These are phyloP conservation scores for Pteromalus puparum DNA, from an alignment of 1,140 invertebrate genomes.

Conservation along the genomic window DNA sequence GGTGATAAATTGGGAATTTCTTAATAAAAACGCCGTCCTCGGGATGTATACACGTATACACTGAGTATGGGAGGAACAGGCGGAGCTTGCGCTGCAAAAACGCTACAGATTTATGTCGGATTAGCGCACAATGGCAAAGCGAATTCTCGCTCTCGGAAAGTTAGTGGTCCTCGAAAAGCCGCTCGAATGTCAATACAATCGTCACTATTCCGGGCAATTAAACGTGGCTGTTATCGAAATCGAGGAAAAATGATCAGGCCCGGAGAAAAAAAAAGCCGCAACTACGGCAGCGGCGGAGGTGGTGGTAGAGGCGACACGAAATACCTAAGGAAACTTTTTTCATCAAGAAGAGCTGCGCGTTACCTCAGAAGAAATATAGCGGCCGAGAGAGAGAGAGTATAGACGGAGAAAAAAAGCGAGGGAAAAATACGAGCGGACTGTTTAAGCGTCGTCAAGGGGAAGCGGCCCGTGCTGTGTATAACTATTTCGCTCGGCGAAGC, in stretches of 20 bases:
- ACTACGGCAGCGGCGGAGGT: too few species aligned
- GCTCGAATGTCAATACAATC: not conserved
- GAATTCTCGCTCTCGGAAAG: not conserved
- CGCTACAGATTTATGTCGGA: not conserved
- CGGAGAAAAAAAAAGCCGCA: not conserved
- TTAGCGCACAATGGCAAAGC: not conserved
- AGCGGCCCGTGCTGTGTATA: not conserved
- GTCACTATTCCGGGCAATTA: not conserved
- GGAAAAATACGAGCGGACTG: not conserved
- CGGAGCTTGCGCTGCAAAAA: too few species aligned
- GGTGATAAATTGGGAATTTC: too few species aligned
- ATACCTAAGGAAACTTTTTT: constrained; percentile 10
- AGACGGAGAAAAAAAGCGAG: not conserved
- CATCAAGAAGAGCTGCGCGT: not conserved
- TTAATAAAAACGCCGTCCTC: too few species aligned
- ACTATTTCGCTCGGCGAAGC: not conserved
- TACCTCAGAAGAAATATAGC: constrained; percentile 2
- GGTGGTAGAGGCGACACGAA: not conserved
- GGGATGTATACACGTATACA: too few species aligned
- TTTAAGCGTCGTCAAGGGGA: constrained; percentile 23
- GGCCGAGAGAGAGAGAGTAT: not conserved
- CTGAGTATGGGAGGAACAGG: too few species aligned
- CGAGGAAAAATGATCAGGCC: not conserved
- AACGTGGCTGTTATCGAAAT: not conserved
- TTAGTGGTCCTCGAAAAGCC: not conserved